Conservation (phyloP, 2,797 vertebrate species). For the Tarsius wallacei region DNA sequence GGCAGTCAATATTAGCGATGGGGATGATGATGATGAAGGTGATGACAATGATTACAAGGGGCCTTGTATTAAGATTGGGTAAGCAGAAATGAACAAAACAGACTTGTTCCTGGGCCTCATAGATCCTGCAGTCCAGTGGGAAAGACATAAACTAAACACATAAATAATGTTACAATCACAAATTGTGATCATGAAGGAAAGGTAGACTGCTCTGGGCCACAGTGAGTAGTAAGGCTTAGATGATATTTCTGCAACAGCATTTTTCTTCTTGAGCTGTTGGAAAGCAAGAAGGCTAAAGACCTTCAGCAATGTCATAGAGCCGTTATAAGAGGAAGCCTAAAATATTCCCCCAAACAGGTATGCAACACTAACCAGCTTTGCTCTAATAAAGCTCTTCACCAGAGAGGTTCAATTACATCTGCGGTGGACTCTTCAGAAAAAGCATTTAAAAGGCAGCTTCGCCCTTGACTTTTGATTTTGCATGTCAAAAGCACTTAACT, state of each 20-base stretch:
- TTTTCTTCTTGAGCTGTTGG: background rate
- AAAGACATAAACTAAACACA: background rate
- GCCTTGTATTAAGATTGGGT: background rate
- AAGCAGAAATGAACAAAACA: background rate
- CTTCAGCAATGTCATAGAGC: constrained; percentile 89
- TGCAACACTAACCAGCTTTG: constrained; percentile 88
- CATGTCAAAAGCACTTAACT: constrained; percentile 92
- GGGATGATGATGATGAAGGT: background rate
- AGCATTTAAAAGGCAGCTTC: constrained; percentile 91
- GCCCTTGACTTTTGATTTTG: constrained; percentile 91
- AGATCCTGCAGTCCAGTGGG: background rate
- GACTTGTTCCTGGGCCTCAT: background rate
- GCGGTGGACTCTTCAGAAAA: constrained; percentile 84
- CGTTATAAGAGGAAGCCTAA: constrained; percentile 80
- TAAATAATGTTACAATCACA: background rate
- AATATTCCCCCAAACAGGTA: constrained; percentile 82
- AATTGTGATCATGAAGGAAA: background rate
- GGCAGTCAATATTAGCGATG: background rate
- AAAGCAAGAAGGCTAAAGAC: constrained; percentile 69
- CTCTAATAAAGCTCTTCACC: constrained; percentile 89
- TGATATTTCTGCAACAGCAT: background rate
- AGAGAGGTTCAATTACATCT: constrained; percentile 90
- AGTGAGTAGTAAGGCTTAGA: background rate
- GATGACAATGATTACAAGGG: background rate
- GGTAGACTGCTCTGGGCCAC: background rate